Conservation (phyloP, 2,797 vertebrate genomes). For the Champsocephalus gunnari region DNA sequence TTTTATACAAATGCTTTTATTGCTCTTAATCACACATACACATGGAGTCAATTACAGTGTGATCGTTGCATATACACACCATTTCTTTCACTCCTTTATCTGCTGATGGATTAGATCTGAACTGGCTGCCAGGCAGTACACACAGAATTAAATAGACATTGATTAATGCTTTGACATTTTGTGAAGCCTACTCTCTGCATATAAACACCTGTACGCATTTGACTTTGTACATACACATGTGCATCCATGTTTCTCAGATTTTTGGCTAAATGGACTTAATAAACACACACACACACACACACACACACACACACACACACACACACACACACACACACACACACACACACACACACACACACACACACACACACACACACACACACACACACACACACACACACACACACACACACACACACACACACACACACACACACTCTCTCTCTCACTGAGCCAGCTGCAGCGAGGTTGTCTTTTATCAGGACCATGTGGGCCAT, state of each 20-base stretch:
- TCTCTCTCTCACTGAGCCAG: slow-evolving; percentile 47
- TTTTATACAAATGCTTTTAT: neutral
- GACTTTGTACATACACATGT: slow-evolving; percentile 44
- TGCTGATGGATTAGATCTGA: slow-evolving; percentile 42
- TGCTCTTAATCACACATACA: slow-evolving; percentile 20
- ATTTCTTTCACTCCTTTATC: slow-evolving; percentile 15
- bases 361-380: slow-evolving; percentile 1
- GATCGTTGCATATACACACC: slow-evolving; percentile 19
- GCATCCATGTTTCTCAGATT: slow-evolving; percentile 29
- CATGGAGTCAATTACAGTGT: slow-evolving; percentile 28
- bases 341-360: slow-evolving; percentile 11
- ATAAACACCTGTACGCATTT: slow-evolving; percentile 46
- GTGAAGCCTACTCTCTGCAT: slow-evolving; percentile 24
- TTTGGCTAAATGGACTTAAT: slow-evolving; percentile 23
- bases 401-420: neutral
- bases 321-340: neutral
- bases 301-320: neutral
- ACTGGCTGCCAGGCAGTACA: slow-evolving; percentile 16
- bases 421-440: neutral
- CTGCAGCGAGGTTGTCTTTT: slow-evolving; percentile 74
- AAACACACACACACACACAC: neutral
- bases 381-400: slow-evolving; percentile 11
- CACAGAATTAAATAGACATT: slow-evolving; percentile 21
- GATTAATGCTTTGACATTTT: slow-evolving; percentile 33
- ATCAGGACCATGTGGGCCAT: slow-evolving; percentile 83